Evolutionary conservation across 2,113 vertebrate genomes (phyloP), one percentile per base, ranked within the genome.

Genomic region (Suncus etruscus): DNA sequence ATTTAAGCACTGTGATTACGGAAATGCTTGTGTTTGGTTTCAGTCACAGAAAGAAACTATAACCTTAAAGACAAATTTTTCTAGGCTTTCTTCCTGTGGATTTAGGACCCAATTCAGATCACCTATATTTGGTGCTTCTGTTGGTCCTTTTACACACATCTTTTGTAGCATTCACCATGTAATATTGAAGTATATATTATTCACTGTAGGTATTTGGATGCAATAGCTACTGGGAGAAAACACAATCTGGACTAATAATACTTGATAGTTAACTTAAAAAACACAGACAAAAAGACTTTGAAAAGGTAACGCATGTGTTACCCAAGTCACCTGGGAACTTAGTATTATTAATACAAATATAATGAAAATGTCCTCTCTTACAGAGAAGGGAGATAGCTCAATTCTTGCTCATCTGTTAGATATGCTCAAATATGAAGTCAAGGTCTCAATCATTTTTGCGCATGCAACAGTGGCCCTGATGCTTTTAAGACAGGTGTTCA

Each of bases 261-360:
- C 65, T 58, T 83, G 16, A 65, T n/a, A 32, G 3, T 25, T 74
- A 1, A 2, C 48, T 86, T 90, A 32, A 87, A 92, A 86, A 39
- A 39, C 39, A 39, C 39, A 39, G 39, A 39, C 39, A 39, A 91
- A 89, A 81, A 24, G 10, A 3, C 58, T 29, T 45, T 92, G 29
- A 91, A 24, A 76, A 78, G 48, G 6, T 5, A 54, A 51, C 39
- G 24, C 87, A 69, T 87, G 86, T 45, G 79, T 90, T 83, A 78
- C 15, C 29, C 11, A 66, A 81, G 69, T 48, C 24, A 51, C 92
- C 74, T 48, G 50, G 50, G 51, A 95, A 73, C 70, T 70, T 1
- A 86, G 16, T 27, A 63, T 54, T 39, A 72, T 51, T 51, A 16
- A 45, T 4, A 70, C 29, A 78, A 89, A 87, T 1, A 58, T 48